A percentile compares a stretch with the other conserved stretches of the same genome.
Conservation (phyloP, 2,888 invertebrate species). For the Blastobasis lacticolella region DNA sequence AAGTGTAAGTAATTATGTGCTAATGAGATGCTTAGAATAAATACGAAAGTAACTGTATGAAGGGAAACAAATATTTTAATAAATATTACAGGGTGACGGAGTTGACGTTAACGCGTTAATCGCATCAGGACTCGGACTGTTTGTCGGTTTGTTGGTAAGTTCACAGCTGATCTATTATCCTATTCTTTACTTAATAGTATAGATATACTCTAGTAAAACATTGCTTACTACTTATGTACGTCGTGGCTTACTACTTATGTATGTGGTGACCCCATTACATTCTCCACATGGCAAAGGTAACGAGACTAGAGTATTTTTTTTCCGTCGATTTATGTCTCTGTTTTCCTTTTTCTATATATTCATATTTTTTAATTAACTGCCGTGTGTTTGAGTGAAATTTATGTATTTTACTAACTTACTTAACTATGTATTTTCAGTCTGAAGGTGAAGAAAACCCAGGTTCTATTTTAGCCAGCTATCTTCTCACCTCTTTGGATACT, state of each 20-base stretch:
- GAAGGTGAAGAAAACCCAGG: constrained; percentile 64
- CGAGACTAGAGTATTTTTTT: too few relatives aligned
- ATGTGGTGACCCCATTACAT: too few relatives aligned
- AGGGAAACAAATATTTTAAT: too few relatives aligned
- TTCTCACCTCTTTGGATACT: constrained; percentile 58
- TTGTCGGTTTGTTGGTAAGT: constrained; percentile 61
- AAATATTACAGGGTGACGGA: constrained; percentile 51
- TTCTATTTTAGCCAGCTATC: constrained; percentile 52
- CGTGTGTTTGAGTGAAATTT: background rate
- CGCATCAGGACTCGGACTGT: constrained; percentile 56
- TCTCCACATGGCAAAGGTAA: too few relatives aligned
- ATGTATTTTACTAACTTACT: background rate
- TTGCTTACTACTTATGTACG: background rate
- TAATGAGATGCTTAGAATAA: too few relatives aligned
- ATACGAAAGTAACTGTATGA: too few relatives aligned
- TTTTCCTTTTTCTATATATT: too few relatives aligned
- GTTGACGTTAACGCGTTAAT: constrained; percentile 59
- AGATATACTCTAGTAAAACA: background rate
- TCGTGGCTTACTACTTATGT: too few relatives aligned
- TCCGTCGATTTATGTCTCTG: too few relatives aligned
- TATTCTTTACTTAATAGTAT: background rate
- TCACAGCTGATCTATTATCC: background rate
- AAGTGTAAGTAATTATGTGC: constrained; percentile 45
- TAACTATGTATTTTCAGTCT: constrained; percentile 34
- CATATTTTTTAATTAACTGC: too few relatives aligned